Evolutionary conservation across 1,140 invertebrate genomes (phyloP).

Genomic region (Zaprionus davidi): DNA sequence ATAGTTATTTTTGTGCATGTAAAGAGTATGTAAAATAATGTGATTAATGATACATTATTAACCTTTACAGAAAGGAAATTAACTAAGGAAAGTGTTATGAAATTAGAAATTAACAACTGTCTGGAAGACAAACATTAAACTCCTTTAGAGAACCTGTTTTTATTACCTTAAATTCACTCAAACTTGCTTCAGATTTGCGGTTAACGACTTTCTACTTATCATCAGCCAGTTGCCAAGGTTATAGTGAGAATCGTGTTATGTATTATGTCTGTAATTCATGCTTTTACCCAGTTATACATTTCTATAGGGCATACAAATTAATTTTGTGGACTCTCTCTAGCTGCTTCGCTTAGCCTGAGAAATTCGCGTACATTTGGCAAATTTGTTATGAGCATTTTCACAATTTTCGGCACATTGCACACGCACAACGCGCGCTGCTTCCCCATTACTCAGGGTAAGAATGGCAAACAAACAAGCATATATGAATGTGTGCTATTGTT

Average conservation of each 20-base stretch:
- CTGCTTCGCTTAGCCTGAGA: slow-evolving; percentile 33
- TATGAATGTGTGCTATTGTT: slow-evolving; percentile 6
- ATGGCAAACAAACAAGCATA: slow-evolving; percentile 48
- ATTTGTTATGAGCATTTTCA: slow-evolving; percentile 67
- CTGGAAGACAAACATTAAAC: too few relatives aligned
- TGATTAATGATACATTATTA: background rate
- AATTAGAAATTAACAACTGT: too few relatives aligned
- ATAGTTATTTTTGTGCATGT: background rate
- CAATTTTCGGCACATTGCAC: slow-evolving; percentile 45
- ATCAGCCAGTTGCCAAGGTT: too few relatives aligned
- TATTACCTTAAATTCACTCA: too few relatives aligned
- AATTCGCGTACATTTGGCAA: slow-evolving; percentile 64
- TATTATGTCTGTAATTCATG: background rate
- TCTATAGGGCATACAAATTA: slow-evolving; percentile 1
- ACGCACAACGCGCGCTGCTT: slow-evolving; percentile 28
- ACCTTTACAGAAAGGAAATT: too few relatives aligned
- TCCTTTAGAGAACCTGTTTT: too few relatives aligned
- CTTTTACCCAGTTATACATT: background rate
- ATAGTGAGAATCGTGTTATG: background rate
- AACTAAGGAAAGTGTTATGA: too few relatives aligned
- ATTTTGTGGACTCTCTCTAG: slow-evolving; percentile 3
- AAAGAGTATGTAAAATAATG: background rate
- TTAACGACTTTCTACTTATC: too few relatives aligned
- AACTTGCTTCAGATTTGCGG: too few relatives aligned
- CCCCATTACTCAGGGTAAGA: slow-evolving; percentile 67